Conservation (phyloP, 2,888 invertebrate genomes). For the Dascillus cervinus region DNA sequence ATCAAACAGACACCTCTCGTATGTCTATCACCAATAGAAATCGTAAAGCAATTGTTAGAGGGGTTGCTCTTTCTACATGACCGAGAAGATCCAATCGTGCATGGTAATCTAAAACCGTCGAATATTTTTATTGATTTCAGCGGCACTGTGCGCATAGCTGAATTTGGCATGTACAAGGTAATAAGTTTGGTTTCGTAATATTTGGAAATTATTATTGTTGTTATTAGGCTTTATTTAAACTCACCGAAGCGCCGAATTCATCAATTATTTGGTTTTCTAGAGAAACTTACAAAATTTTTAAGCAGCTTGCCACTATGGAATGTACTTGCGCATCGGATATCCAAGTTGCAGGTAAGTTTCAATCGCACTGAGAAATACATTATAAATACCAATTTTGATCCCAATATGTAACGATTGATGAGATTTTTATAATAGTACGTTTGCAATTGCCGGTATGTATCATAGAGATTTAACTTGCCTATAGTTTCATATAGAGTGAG, state of each 20-base stretch:
- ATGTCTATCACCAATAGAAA: slow-evolving; percentile 24
- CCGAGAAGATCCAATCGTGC: slow-evolving; percentile 33
- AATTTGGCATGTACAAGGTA: slow-evolving; percentile 41
- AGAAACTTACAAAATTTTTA: slow-evolving; percentile 31
- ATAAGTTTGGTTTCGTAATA: neutral
- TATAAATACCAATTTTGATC: too few species aligned
- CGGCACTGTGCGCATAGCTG: slow-evolving; percentile 37
- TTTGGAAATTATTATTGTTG: neutral
- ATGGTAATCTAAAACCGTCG: slow-evolving; percentile 43
- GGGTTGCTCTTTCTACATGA: slow-evolving; percentile 37
- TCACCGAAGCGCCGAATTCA: slow-evolving; percentile 32
- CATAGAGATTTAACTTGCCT: too few species aligned
- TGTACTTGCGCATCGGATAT: slow-evolving; percentile 38
- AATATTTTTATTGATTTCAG: slow-evolving; percentile 39
- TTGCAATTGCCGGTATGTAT: too few species aligned
- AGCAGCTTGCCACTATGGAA: slow-evolving; percentile 22
- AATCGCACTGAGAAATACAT: too few species aligned
- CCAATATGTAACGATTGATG: too few species aligned
- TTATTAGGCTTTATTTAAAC: slow-evolving; percentile 32
- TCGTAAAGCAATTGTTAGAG: slow-evolving; percentile 28
- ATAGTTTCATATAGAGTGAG: too few species aligned
- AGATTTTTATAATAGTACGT: too few species aligned
- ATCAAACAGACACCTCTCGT: slow-evolving; percentile 26
- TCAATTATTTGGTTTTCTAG: slow-evolving; percentile 41
- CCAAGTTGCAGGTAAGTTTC: slow-evolving; percentile 33